phyloP scores from a whole-genome alignment of 2,113 vertebrate species.

The Cephalopterus ornatus region DNA sequence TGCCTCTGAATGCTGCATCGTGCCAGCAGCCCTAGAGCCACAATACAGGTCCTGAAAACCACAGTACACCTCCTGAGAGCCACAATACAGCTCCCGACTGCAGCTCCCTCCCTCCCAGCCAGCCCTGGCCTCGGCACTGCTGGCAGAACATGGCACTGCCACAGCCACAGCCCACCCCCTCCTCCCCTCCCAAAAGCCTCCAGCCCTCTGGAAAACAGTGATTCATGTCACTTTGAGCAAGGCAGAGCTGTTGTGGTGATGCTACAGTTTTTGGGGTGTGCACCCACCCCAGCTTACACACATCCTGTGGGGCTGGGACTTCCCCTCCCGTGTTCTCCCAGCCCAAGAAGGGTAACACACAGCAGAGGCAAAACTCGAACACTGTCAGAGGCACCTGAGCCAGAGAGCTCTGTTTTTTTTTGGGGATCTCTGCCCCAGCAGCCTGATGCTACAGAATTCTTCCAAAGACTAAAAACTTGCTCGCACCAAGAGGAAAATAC shows the following conservation, averaged over 20 bases:
- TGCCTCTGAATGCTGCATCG: not conserved
- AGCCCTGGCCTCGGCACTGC: not conserved
- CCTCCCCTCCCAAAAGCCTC: not conserved
- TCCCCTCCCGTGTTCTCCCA: not conserved
- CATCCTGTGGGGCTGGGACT: not conserved
- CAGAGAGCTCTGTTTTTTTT: not conserved
- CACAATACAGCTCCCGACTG: not conserved
- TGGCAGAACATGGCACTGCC: not conserved
- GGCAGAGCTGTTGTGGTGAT: not conserved
- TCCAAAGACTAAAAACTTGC: not conserved
- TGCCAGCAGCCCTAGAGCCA: not conserved
- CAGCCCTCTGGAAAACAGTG: not conserved
- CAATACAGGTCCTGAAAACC: not conserved
- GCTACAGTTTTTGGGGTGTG: not conserved
- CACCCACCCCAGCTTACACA: not conserved
- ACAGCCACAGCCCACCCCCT: not conserved
- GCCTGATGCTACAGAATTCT: not conserved
- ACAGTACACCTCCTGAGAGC: too few relatives aligned
- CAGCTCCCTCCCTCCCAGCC: not conserved
- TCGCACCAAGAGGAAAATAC: rapidly evolving
- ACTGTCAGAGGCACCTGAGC: not conserved
- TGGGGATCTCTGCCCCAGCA: not conserved
- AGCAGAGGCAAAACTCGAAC: not conserved
- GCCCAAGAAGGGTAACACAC: rapidly evolving
- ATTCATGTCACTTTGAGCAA: not conserved